phyloP scores from a whole-genome alignment of 2,888 invertebrate species.

The Netelia fuscicornis region DNA sequence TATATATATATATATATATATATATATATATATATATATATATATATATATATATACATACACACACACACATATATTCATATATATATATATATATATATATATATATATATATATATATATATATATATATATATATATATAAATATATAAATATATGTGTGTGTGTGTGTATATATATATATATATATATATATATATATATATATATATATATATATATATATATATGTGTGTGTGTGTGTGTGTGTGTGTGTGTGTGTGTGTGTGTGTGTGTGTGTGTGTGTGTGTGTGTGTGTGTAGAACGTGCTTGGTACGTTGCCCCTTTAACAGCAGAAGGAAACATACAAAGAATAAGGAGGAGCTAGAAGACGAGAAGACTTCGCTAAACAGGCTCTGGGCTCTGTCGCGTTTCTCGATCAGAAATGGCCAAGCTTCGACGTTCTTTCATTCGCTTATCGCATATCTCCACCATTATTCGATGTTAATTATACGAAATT shows the following conservation, averaged over 20 bases:
- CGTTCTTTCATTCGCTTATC: background rate
- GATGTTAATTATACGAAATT: background rate
- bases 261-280: too few relatives aligned
- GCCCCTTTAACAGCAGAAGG: constrained; percentile 46
- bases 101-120: too few relatives aligned
- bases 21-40: background rate
- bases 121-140: too few relatives aligned
- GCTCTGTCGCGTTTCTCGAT: background rate
- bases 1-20: background rate
- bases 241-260: too few relatives aligned
- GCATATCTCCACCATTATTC: background rate
- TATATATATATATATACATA: too few relatives aligned
- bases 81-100: too few relatives aligned
- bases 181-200: too few relatives aligned
- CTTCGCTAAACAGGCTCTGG: background rate
- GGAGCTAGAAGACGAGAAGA: background rate
- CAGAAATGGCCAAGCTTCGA: background rate
- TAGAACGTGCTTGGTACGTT: constrained; percentile 53
- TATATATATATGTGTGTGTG: too few relatives aligned
- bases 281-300: background rate
- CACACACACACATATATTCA: too few relatives aligned
- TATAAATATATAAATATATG: too few relatives aligned
- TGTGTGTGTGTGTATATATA: too few relatives aligned
- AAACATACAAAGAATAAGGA: constrained; percentile 9
- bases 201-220: too few relatives aligned